Evolutionary conservation across 1,140 invertebrate genomes (phyloP).

Genomic region (Araneus ventricosus): DNA sequence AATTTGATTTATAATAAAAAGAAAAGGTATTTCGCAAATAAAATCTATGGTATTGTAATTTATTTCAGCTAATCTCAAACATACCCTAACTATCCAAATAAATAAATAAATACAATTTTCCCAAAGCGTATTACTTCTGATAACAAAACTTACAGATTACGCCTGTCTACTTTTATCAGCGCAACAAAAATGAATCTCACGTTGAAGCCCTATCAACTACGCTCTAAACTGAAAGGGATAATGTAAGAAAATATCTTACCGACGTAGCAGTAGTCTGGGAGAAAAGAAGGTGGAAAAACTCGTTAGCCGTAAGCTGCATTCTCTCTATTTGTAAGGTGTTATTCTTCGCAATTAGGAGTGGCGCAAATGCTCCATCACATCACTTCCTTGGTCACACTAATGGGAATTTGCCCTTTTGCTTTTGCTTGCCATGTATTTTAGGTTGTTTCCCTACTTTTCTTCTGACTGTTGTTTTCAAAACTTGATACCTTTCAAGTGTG

Average conservation of each 20-base stretch:
- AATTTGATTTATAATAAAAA: no score
- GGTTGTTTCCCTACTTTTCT: conserved; percentile 47
- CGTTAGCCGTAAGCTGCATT: conserved; percentile 64
- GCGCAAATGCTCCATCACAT: conserved; percentile 64
- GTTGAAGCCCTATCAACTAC: not conserved
- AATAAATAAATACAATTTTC: not conserved
- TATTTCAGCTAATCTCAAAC: not conserved
- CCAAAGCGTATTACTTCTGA: not conserved
- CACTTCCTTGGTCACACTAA: conserved; percentile 62
- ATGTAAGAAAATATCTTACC: conserved; percentile 52
- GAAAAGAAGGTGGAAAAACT: conserved; percentile 46
- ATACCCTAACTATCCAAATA: not conserved
- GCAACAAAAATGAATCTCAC: conserved; percentile 19
- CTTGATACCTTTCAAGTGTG: conserved; percentile 44
- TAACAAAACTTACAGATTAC: not conserved
- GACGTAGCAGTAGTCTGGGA: not conserved
- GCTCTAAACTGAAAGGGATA: conserved; percentile 46
- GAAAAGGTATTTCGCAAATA: no score
- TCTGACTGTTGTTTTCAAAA: conserved; percentile 63
- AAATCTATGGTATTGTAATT: not conserved
- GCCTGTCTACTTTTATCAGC: conserved; percentile 20
- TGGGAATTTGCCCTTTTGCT: conserved; percentile 57
- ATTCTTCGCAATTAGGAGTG: conserved; percentile 64
- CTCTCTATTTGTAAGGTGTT: conserved; percentile 54
- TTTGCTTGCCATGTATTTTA: conserved; percentile 37